Evolutionary conservation across 2,797 vertebrate genomes (phyloP), one percentile per base, ranked within the genome.

Genomic region (Macroramphosus scolopax): DNA sequence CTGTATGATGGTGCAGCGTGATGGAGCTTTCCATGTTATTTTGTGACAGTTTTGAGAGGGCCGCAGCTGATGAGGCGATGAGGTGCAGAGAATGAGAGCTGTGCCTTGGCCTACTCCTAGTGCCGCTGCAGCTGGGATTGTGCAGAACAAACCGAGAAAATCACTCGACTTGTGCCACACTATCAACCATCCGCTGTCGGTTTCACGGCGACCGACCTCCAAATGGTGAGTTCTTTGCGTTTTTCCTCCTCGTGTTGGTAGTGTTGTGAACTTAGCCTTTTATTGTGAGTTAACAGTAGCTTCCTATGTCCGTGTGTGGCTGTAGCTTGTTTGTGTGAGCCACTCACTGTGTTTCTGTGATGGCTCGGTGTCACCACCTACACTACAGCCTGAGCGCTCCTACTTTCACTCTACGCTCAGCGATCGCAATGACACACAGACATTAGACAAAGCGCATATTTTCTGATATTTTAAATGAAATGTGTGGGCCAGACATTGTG

Each of bases 51-150:
- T 82, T 80, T 72, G 39, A 62, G 60, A 81, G 83, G 82, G 81
- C 81, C 81, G 80, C 79, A 68, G 85, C 72, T 77, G 87, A 82
- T 79, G 77, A 80, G 83, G 84, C 77, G 87, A 77, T 82, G 86
- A 84, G 71, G 84, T 75, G 80, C 67, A 83, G 85, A 89, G 86
- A 88, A 92, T 92, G 90, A 90, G 86, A 82, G 82, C 81, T 69
- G 75, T 61, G 84, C 78, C 83, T 83, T 25, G 91, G 91, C 91
- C 91, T 92, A 75, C 78, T 66, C 81, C 68, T 62, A 82, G 78
- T 63, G 78, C 74, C 68, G 85, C 87, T 77, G 86, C 85, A 68
- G 86, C 88, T 77, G 81, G 86, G 88, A 89, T 87, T 87, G 81
- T 85, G 81, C 83, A 88, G 78, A 85, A 88, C 83, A 85, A 86